Evolutionary conservation across 2,113 vertebrate species (phyloP), one percentile per base, ranked within the genome.

Genomic region (Phoxinus phoxinus): DNA sequence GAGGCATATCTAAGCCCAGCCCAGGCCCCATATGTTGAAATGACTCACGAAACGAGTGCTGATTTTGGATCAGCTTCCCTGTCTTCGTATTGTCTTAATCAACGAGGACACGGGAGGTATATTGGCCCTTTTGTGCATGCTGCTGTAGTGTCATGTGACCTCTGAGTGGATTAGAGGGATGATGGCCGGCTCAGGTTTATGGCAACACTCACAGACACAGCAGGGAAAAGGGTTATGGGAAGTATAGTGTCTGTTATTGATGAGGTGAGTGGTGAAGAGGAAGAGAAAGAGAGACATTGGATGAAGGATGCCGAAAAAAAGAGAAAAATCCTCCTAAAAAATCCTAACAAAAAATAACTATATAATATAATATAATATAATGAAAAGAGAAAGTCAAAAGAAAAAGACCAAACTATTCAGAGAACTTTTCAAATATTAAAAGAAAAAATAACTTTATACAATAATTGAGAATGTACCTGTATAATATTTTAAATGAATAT

Each of bases 1-100:
- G 83, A 84, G 46, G 74, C 27, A 86, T 86, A 86, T 87, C 83
- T 74, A 41, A 82, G 76, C 67, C 75, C 1, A 19, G 6, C 23
- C 67, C 27, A 23, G 15, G 25, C 19, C 58, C 30, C 63, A 76
- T 86, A 87, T 27, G 48, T 79, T 35, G 17, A 77, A 82, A 25
- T 65, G 58, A 65, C 78, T 48, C 78, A 23, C 15, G 65, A 71
- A 59, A 35, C 72, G 3, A 44, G 58, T 44, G 88, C 56, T 65
- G n/a, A 51, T 59, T 81, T 51, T 84, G 35, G 35, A 77, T 41
- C 13, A 12, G 51, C 67, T 85, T 61, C 48, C 67, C 78, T 73
- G 77, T 15, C 37, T 48, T 65, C 19, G 1, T 81, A 67, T 65
- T 67, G 59, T 81, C 59, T 81, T 65, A 19, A 32, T 67, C 17